Percentiles rank a stretch among this genome's conserved stretches.
Evolutionary conservation across 2,113 vertebrate genomes (phyloP).

Genomic region (Polypterus senegalus): DNA sequence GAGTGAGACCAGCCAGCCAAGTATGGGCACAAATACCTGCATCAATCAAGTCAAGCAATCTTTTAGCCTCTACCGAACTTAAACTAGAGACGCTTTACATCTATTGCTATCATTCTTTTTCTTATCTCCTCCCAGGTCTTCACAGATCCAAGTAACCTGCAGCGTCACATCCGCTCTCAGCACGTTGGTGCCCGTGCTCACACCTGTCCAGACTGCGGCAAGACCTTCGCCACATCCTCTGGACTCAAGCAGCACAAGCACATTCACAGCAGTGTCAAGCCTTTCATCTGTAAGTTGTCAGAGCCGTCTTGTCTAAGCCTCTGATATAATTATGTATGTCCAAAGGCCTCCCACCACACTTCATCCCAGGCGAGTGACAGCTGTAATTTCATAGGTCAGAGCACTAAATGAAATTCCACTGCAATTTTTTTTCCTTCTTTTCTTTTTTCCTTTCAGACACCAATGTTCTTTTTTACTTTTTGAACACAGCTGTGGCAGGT

Average conservation of each 20-base stretch:
- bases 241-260: conserved; percentile 98
- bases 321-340: conserved; percentile 38
- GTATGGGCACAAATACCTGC: too few relatives aligned
- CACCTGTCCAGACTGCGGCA: conserved; percentile 95
- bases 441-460: neutral
- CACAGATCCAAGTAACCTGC: conserved; percentile 97
- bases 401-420: conserved; percentile 21
- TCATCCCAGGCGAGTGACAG: conserved; percentile 22
- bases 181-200: conserved; percentile 90
- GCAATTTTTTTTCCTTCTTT: neutral
- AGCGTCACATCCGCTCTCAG: conserved; percentile 96
- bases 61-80: too few relatives aligned
- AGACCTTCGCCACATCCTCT: conserved; percentile 96
- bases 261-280: conserved; percentile 98
- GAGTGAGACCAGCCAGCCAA: too few relatives aligned
- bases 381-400: conserved; percentile 39
- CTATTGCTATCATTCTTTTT: conserved; percentile 4
- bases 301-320: conserved; percentile 30
- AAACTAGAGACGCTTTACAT: neutral
- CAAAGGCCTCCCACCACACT: conserved; percentile 31
- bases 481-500: conserved; percentile 19
- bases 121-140: conserved; percentile 62
- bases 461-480: conserved; percentile 21
- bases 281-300: conserved; percentile 95
- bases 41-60: too few relatives aligned